These are phyloP conservation scores for Microtus oregoni DNA, from an alignment of 2,113 vertebrate genomes.

Conservation along the genomic window DNA sequence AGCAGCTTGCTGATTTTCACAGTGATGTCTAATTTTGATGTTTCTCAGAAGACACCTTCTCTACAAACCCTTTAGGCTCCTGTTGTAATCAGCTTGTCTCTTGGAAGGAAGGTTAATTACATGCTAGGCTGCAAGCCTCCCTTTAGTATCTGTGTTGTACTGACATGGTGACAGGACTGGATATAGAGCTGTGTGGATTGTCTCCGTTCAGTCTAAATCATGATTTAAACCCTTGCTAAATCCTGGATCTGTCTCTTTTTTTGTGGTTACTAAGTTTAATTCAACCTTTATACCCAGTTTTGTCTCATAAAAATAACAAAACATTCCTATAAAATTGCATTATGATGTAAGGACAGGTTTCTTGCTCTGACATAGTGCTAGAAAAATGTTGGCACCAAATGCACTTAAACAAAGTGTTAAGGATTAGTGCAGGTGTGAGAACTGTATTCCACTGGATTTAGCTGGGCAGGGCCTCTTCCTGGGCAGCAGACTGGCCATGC, in stretches of 20 bases:
- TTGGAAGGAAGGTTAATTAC: neutral
- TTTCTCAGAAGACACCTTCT: neutral
- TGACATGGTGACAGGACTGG: no score
- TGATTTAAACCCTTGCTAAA: no score
- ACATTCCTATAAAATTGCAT: no score
- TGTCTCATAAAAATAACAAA: constrained; percentile 52
- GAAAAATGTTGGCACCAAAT: no score
- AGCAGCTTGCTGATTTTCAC: neutral
- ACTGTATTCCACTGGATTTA: neutral
- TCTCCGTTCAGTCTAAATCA: no score
- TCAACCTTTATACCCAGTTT: constrained; percentile 23
- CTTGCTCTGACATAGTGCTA: no score
- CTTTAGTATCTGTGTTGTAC: no score
- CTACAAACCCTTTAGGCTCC: neutral
- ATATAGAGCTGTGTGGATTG: no score
- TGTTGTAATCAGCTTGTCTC: neutral
- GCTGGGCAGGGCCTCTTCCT: no score
- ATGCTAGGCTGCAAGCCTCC: neutral
- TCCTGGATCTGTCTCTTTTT: no score
- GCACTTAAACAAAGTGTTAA: constrained; percentile 54
- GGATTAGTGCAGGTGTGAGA: neutral
- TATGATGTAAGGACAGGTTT: no score
- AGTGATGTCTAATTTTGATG: neutral
- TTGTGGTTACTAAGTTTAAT: constrained; percentile 67
- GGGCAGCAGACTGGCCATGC: no score